Conservation (phyloP, 2,113 vertebrate genomes). For the Plectropomus leopardus region DNA sequence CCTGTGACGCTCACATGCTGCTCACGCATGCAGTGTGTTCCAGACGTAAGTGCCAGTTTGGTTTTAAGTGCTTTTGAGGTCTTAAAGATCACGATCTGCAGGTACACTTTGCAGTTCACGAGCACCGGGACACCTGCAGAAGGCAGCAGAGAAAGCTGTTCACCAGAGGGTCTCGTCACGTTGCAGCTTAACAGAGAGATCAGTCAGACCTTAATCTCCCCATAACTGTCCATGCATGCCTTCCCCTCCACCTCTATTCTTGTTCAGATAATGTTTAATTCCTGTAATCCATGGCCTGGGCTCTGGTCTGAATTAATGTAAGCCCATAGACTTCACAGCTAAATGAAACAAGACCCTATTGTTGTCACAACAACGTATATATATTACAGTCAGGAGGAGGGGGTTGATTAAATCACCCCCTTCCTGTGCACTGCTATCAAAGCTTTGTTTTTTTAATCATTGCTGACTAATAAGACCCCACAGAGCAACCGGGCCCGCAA, state of each 20-base stretch:
- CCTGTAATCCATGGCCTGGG: slow-evolving; percentile 76
- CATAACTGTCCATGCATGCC: slow-evolving; percentile 58
- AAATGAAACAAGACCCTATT: slow-evolving; percentile 63
- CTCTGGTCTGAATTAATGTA: slow-evolving; percentile 80
- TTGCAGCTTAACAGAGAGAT: slow-evolving; percentile 60
- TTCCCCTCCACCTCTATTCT: slow-evolving; percentile 72
- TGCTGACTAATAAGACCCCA: slow-evolving; percentile 80
- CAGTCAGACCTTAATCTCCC: slow-evolving; percentile 70
- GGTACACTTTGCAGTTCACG: not conserved
- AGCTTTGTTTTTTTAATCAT: slow-evolving; percentile 87
- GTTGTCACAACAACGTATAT: slow-evolving; percentile 71
- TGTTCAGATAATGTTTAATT: slow-evolving; percentile 82
- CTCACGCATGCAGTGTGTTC: too few species aligned
- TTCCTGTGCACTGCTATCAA: slow-evolving; percentile 61
- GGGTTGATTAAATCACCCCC: slow-evolving; percentile 56
- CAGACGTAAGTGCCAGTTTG: not conserved
- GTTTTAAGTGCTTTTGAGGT: not conserved
- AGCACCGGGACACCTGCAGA: slow-evolving; percentile 4
- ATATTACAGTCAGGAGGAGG: slow-evolving; percentile 15
- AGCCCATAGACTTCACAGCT: slow-evolving; percentile 72
- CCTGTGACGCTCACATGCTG: too few species aligned
- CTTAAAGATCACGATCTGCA: not conserved
- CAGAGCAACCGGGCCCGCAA: slow-evolving; percentile 75
- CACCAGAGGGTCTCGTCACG: slow-evolving; percentile 55
- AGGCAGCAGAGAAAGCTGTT: slow-evolving; percentile 53